Evolutionary conservation across 2,888 invertebrate species (phyloP).

Genomic region (Drosophila emarginata): DNA sequence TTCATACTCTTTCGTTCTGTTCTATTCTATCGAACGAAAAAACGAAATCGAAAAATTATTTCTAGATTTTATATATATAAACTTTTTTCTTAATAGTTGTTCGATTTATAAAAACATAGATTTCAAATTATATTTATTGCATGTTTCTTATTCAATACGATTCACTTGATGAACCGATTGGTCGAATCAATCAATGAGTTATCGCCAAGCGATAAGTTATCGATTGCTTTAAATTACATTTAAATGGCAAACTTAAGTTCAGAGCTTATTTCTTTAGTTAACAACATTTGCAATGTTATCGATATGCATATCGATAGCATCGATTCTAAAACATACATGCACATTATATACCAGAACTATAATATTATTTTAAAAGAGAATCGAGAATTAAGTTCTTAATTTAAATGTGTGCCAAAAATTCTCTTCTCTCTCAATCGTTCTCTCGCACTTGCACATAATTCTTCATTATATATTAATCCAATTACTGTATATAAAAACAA

Average conservation of each 20-base stretch:
- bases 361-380: background rate
- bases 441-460: conserved; percentile 1
- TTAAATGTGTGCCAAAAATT: background rate
- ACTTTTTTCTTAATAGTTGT: background rate
- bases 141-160: background rate
- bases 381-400: background rate
- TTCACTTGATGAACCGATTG: background rate
- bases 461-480: background rate
- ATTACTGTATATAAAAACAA: background rate
- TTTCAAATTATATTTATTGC: background rate
- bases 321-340: background rate
- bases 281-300: background rate
- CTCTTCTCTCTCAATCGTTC: background rate
- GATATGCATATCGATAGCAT: background rate
- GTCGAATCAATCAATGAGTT: background rate
- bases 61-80: background rate
- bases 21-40: conserved; percentile 8
- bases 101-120: background rate
- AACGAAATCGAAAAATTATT: background rate
- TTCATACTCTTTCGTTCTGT: background rate
- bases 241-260: background rate
- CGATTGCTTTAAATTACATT: background rate
- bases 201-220: background rate
- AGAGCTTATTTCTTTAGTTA: conserved; percentile 1
- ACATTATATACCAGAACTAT: background rate